Evolutionary conservation across 64 coral and sea anemone genomes (phyloP), one percentile per base, ranked within the genome.

Genomic region (Acropora tenuis): DNA sequence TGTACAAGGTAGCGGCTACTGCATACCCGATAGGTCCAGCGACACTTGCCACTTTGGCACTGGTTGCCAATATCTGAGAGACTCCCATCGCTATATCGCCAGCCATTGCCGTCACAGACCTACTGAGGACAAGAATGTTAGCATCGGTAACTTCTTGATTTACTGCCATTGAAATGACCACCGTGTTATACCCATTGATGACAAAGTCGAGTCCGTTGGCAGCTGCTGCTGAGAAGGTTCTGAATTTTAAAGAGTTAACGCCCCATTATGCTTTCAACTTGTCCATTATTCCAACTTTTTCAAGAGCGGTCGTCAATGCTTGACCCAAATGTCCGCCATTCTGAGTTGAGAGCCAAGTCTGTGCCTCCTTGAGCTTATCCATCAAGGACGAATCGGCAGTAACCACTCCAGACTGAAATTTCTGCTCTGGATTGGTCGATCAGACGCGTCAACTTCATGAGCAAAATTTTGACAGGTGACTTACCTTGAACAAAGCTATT

Each of bases 341-440:
- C 57, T 89, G 87, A 20, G 87, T 89, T 41, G 87, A 89, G 60
- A 89, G 87, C 73, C 74, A 89, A 12, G 87, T 68, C 48, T 89
- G 87, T 17, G 74, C 87, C 53, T 89, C 87, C 20, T 47, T 79
- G 2, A 89, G 50, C 55, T 89, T 66, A 41, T 89, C 87, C 74
- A 89, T 58, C 72, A 66, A 45, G 10, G 87, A 65, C 2, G 48
- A 17, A 65, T 89, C 87, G 0, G 41, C 19, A 61, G 73, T 77
- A 1, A 78, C 50, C 9, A 77, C 71, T 3, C 73, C 73, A 77
- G 47, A 53, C 57, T 75, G 30, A 6, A 89, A 11, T 77, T 89
- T 89, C 44, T 89, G 30, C 30, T 30, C 30, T 30, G 30, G 30
- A 30, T 30, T 30, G 30, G 30, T 30, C 30, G 30, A 30, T 30